phyloP scores from a whole-genome alignment of 2,888 invertebrate species.

The Brenthis daphne region DNA sequence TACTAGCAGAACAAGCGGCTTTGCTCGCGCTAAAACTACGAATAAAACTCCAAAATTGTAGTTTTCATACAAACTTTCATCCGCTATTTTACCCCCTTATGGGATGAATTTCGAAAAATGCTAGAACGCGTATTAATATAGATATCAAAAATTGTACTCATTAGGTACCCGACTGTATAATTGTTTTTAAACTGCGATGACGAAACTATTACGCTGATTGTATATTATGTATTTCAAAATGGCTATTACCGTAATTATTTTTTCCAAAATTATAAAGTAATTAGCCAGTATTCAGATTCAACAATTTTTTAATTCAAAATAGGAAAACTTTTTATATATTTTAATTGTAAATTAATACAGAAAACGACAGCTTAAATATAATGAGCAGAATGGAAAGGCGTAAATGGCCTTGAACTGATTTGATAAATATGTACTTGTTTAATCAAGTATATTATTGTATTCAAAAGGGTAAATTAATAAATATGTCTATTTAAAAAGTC shows the following conservation, averaged over 20 bases:
- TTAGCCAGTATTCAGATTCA: not conserved
- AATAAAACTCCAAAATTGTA: too few species aligned
- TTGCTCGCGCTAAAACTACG: too few species aligned
- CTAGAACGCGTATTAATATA: not conserved
- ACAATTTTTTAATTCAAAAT: not conserved
- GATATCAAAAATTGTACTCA: constrained; percentile 5
- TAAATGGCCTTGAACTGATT: constrained; percentile 18
- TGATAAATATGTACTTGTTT: constrained; percentile 7
- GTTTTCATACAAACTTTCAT: too few species aligned
- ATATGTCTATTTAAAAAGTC: not conserved
- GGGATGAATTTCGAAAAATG: too few species aligned
- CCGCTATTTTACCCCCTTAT: too few species aligned
- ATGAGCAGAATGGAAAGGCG: constrained; percentile 12
- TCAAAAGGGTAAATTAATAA: constrained; percentile 1
- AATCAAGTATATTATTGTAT: constrained; percentile 7
- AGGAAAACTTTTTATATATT: not conserved
- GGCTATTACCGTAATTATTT: not conserved
- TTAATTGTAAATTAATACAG: not conserved
- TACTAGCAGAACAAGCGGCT: too few species aligned
- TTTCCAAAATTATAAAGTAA: not conserved
- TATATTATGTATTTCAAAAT: not conserved
- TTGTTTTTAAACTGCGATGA: not conserved
- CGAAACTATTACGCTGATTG: not conserved
- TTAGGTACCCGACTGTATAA: not conserved
- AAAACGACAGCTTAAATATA: constrained; percentile 2